Evolutionary conservation across 2,113 vertebrate species (phyloP), one percentile per base, ranked within the genome.

Genomic region (Tetrao urogallus): DNA sequence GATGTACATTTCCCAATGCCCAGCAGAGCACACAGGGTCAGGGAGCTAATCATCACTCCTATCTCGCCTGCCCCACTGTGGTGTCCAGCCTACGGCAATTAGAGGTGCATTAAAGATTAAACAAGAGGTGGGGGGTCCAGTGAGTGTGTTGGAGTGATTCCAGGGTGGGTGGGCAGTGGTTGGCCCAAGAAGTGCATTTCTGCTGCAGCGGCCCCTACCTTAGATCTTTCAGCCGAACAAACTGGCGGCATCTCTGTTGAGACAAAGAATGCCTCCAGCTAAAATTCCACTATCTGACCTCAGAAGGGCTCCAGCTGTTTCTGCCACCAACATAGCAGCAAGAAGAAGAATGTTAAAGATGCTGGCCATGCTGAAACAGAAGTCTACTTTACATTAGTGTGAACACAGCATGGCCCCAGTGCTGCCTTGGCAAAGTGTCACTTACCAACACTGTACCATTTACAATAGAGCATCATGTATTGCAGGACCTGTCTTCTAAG

Each of bases 231-330:
- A 97, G 95, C 95, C 93, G 92, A 96, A 64, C 85, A 94, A 97
- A 96, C 95, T 0, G 27, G 82, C 84, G 86, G 89, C 94, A 95
- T 93, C 94, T 95, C 88, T 93, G 88, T 86, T 93, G 94, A 89
- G 80, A 89, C 95, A 93, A 72, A 96, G 90, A 96, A 6, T 50
- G 96, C 97, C 97, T 97, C 93, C 27, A 95, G 97, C 96, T 94
- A 97, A 97, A 96, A 97, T 97, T 97, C 97, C 96, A 96, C 86
- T 93, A 93, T 96, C 96, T 96, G 96, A 96, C 96, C 97, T 82
- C 96, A 93, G 91, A 90, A 95, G 75, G 75, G 91, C 89, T 96
- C 91, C 91, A 94, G 93, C 89, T 94, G 96, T 78, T 94, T 89
- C 83, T 95, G 65, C 94, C 94, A 95, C 94, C 93, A 93, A 82